phyloP scores from a whole-genome alignment of 2,888 invertebrate genomes.

The Ormyrus nitidulus region DNA sequence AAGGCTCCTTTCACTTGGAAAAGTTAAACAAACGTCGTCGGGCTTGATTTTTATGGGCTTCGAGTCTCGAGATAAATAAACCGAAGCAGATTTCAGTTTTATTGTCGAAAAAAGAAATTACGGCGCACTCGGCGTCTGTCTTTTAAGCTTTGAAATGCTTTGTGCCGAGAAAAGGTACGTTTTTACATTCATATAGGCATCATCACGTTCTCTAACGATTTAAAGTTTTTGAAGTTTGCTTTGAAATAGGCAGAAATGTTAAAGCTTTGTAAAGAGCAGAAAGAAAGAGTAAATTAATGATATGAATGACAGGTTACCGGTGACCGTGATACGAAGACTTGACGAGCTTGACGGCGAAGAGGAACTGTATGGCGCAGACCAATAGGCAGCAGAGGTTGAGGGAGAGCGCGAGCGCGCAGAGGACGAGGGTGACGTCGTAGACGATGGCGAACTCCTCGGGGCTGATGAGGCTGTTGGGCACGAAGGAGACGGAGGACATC shows the following conservation, averaged over 20 bases:
- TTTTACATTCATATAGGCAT: too few relatives aligned
- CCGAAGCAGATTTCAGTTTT: too few relatives aligned
- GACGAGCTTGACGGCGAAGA: conserved; percentile 94
- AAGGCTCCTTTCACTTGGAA: neutral
- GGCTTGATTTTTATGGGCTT: too few relatives aligned
- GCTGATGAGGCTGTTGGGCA: conserved; percentile 77
- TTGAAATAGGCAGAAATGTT: too few relatives aligned
- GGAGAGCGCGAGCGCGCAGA: conserved; percentile 91
- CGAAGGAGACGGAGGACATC: conserved; percentile 84
- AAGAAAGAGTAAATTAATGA: neutral
- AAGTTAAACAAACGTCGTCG: neutral
- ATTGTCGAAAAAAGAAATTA: too few relatives aligned
- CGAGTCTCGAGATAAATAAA: too few relatives aligned
- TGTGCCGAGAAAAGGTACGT: too few relatives aligned
- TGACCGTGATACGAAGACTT: conserved; percentile 83
- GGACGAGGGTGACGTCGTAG: conserved; percentile 92
- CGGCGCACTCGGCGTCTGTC: too few relatives aligned
- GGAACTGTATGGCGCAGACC: conserved; percentile 95
- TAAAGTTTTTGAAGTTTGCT: too few relatives aligned
- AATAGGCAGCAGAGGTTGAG: conserved; percentile 93
- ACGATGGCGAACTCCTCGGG: conserved; percentile 91
- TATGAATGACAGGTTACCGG: conserved; percentile 63
- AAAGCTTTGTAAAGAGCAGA: too few relatives aligned
- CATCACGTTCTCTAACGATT: too few relatives aligned
- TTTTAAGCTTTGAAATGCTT: too few relatives aligned